A percentile compares a stretch with the other conserved stretches of the same genome.
Evolutionary conservation across 1,140 invertebrate species (phyloP).

Genomic region (Diachasmimorpha longicaudata): DNA sequence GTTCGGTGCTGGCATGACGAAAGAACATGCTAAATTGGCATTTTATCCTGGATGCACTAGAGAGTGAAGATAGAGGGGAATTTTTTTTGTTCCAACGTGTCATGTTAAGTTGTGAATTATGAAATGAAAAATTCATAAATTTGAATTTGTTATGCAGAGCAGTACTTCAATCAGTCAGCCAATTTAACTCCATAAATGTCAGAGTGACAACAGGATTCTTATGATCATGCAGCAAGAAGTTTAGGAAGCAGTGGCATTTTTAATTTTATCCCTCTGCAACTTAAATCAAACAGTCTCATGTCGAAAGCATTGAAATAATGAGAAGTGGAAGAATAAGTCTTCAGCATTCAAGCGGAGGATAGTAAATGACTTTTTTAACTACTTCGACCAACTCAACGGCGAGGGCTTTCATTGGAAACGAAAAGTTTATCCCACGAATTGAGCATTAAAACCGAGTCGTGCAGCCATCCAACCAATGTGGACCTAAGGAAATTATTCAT

Average conservation of each 20-base stretch:
- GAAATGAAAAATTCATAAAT: too few species aligned
- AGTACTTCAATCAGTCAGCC: too few species aligned
- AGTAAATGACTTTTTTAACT: slow-evolving; percentile 27
- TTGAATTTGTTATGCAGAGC: too few species aligned
- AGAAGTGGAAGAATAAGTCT: not conserved
- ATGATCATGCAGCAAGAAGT: too few species aligned
- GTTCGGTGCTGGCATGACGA: slow-evolving; percentile 6
- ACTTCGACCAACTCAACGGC: slow-evolving; percentile 16
- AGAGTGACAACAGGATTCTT: too few species aligned
- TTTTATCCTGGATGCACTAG: not conserved
- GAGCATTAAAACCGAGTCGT: slow-evolving; percentile 2
- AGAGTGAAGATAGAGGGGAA: too few species aligned
- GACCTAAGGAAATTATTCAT: slow-evolving; percentile 30
- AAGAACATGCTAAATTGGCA: not conserved
- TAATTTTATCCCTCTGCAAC: not conserved
- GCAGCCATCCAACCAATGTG: slow-evolving; percentile 15
- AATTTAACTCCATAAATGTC: not conserved
- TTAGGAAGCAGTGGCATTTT: too few species aligned
- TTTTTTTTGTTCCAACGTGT: too few species aligned
- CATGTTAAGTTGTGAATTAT: too few species aligned
- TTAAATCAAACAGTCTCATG: not conserved
- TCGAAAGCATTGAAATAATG: not conserved
- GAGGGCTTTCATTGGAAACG: slow-evolving; percentile 8
- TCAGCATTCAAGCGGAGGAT: not conserved
- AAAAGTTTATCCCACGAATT: slow-evolving; percentile 24